Percentiles rank a stretch among this genome's conserved stretches.
Conservation (phyloP, 64 coral and sea anemone species). For the Montipora foliosa region DNA sequence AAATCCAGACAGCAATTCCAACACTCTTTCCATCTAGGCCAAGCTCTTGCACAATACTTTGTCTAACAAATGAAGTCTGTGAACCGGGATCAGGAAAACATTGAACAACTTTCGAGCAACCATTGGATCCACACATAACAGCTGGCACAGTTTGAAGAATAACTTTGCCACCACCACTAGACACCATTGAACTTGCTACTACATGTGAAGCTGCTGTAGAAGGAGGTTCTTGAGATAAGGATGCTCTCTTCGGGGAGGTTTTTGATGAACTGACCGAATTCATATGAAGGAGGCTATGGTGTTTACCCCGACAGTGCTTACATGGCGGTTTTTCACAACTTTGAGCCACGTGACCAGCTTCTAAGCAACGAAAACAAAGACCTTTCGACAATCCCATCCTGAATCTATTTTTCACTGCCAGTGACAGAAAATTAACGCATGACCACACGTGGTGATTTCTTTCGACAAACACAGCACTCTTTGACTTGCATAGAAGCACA, state of each 20-base stretch:
- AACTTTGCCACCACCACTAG: not conserved
- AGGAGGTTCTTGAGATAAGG: not conserved
- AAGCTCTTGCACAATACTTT: slow-evolving; percentile 6
- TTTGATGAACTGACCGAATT: not conserved
- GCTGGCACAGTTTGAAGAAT: slow-evolving; percentile 8
- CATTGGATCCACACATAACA: not conserved
- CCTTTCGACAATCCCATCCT: not conserved
- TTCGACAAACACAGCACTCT: not conserved
- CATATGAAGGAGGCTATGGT: slow-evolving; percentile 14
- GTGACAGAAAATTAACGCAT: slow-evolving; percentile 18
- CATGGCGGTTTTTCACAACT: slow-evolving; percentile 19
- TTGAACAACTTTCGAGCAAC: not conserved
- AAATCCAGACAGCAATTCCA: slow-evolving; percentile 1
- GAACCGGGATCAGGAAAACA: slow-evolving; percentile 47
- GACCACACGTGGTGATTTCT: not conserved
- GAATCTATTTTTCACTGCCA: slow-evolving; percentile 7
- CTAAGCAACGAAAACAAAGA: slow-evolving; percentile 9
- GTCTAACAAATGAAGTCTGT: slow-evolving; percentile 6
- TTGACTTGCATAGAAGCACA: not conserved
- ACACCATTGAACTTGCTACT: not conserved
- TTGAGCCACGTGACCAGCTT: slow-evolving; percentile 20
- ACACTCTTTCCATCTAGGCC: slow-evolving; percentile 14
- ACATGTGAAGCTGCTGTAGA: not conserved
- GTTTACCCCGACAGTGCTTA: not conserved
- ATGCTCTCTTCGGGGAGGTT: not conserved